Conservation (phyloP, 2,113 vertebrate genomes). For the Thermophis baileyi region DNA sequence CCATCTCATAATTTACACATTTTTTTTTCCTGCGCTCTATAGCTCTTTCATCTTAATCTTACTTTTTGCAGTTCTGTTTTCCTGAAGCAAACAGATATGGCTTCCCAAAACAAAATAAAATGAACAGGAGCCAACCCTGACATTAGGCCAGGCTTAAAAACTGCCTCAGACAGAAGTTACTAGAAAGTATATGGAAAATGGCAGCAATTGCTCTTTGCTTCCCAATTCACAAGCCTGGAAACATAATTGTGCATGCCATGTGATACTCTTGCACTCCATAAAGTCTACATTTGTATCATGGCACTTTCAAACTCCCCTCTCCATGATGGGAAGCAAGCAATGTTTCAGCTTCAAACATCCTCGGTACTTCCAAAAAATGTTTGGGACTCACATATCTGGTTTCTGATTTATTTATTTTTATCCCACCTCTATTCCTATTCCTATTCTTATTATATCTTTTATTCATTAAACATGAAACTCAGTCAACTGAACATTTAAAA, state of each 20-base stretch:
- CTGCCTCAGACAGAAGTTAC: not conserved
- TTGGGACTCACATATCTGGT: not conserved
- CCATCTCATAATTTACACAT: accelerated
- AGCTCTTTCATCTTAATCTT: not conserved
- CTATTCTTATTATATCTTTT: not conserved
- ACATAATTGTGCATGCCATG: not conserved
- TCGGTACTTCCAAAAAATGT: not conserved
- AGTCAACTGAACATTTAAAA: too few species aligned
- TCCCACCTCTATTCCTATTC: not conserved
- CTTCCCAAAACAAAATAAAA: not conserved
- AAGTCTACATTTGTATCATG: not conserved
- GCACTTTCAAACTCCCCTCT: not conserved
- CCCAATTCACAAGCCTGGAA: not conserved
- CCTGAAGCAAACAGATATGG: not conserved
- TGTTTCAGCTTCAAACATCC: not conserved
- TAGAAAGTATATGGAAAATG: not conserved
- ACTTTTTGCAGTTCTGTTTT: not conserved
- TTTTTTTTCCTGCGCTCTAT: not conserved
- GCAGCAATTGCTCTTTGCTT: not conserved
- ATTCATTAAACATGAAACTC: too few species aligned
- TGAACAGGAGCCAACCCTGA: not conserved
- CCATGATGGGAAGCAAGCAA: not conserved
- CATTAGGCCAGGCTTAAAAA: not conserved
- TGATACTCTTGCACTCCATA: not conserved
- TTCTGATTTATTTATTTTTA: not conserved